A percentile compares a stretch with the other conserved stretches of the same genome.
phyloP scores from a whole-genome alignment of 2,113 vertebrate genomes.

The Genyomyrus donnyi region DNA sequence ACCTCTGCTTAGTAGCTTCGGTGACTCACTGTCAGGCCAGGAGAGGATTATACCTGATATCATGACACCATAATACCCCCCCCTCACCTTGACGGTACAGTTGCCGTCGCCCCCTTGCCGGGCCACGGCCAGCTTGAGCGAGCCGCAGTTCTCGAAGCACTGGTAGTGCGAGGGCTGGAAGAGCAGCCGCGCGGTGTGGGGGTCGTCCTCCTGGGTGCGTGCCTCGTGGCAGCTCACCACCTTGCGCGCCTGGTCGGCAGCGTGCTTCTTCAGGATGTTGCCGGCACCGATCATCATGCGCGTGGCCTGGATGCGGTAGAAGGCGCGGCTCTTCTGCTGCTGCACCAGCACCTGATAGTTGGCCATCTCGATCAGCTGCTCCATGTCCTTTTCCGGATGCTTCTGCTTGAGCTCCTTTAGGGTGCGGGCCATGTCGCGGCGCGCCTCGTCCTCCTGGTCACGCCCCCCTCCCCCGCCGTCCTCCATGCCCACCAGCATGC shows the following conservation, averaged over 20 bases:
- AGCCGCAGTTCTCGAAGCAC: slow-evolving; percentile 78
- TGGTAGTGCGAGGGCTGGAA: slow-evolving; percentile 69
- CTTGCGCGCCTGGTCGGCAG: slow-evolving; percentile 58
- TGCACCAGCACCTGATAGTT: slow-evolving; percentile 68
- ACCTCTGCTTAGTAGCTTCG: neutral
- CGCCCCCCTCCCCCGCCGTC: slow-evolving; percentile 37
- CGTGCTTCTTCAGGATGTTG: slow-evolving; percentile 60
- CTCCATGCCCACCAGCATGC: slow-evolving; percentile 48
- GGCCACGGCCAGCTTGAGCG: slow-evolving; percentile 62
- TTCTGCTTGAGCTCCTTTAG: slow-evolving; percentile 73
- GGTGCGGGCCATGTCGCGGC: slow-evolving; percentile 67
- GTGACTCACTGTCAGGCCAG: neutral
- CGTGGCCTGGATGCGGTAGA: slow-evolving; percentile 61
- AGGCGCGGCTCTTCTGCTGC: slow-evolving; percentile 60
- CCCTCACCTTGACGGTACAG: slow-evolving; percentile 57
- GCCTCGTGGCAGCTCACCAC: slow-evolving; percentile 65
- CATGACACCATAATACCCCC: neutral
- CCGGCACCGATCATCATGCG: slow-evolving; percentile 62
- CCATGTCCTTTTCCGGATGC: slow-evolving; percentile 74
- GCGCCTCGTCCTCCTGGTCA: slow-evolving; percentile 62
- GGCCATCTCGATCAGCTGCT: slow-evolving; percentile 75
- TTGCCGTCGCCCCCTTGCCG: slow-evolving; percentile 59
- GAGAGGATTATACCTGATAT: neutral
- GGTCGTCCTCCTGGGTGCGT: slow-evolving; percentile 59
- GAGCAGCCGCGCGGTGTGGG: slow-evolving; percentile 54